A percentile compares a stretch with the other conserved stretches of the same genome.
Conservation (phyloP, 2,888 invertebrate species). For the Tuta absoluta region DNA sequence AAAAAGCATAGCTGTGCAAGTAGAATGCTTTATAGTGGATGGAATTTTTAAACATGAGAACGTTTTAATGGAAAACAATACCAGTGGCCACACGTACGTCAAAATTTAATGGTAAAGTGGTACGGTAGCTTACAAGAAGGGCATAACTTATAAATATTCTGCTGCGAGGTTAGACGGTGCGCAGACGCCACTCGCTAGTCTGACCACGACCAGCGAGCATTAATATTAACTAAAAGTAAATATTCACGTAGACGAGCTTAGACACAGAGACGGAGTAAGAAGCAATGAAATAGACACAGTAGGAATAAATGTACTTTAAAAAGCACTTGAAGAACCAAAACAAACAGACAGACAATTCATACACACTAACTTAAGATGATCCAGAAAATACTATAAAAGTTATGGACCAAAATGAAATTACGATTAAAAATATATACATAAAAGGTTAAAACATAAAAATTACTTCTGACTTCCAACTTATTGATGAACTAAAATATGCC, state of each 20-base stretch:
- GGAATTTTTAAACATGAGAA: conserved; percentile 21
- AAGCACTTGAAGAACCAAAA: no score
- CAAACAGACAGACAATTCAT: no score
- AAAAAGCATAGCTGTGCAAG: neutral
- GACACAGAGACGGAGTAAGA: conserved; percentile 11
- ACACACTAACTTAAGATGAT: no score
- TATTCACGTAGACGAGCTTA: conserved; percentile 28
- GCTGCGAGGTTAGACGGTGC: conserved; percentile 24
- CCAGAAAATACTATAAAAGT: no score
- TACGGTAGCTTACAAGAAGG: conserved; percentile 25
- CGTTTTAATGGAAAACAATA: conserved; percentile 23
- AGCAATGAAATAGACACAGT: neutral
- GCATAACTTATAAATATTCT: conserved; percentile 32
- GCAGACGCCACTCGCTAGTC: conserved; percentile 29
- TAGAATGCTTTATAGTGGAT: conserved; percentile 13
- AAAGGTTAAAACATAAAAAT: no score
- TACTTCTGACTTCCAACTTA: no score
- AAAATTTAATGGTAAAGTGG: conserved; percentile 24
- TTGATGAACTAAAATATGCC: no score
- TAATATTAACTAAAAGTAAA: conserved; percentile 34
- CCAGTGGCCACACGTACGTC: conserved; percentile 25
- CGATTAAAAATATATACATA: no score
- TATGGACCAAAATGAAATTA: no score
- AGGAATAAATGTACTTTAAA: no score
- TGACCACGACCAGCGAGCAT: conserved; percentile 26